Percentiles rank a stretch among this genome's conserved stretches.
Evolutionary conservation across 2,797 vertebrate genomes (phyloP).

Genomic region (Numenius phaeopus): DNA sequence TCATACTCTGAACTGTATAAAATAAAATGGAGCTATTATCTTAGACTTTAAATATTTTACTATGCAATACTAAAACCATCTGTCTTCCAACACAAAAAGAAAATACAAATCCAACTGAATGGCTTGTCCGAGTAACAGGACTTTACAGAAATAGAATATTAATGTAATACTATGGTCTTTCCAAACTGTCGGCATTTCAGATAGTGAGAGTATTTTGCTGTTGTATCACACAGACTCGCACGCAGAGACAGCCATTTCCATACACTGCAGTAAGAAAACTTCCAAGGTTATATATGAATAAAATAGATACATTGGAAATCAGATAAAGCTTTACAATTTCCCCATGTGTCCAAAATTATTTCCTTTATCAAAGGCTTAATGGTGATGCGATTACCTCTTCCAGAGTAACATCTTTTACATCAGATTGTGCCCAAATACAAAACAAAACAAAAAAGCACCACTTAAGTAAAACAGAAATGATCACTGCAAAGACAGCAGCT

Average conservation of each 20-base stretch:
- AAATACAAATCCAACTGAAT: conserved; percentile 56
- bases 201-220: neutral
- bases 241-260: conserved; percentile 2
- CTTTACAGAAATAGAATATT: neutral
- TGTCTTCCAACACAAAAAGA: conserved; percentile 51
- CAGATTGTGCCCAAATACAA: conserved; percentile 13
- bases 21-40: conserved; percentile 23
- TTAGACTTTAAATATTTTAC: conserved; percentile 67
- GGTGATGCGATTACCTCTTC: conserved; percentile 17
- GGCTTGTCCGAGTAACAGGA: conserved; percentile 42
- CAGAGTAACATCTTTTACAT: neutral
- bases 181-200: neutral
- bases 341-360: conserved; percentile 25
- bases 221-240: neutral
- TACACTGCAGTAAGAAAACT: conserved; percentile 47
- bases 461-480: neutral
- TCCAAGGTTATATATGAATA: conserved; percentile 31
- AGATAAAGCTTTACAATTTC: conserved; percentile 61
- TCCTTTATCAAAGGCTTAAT: conserved; percentile 47
- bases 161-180: neutral
- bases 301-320: conserved; percentile 56
- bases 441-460: conserved; percentile 43
- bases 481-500: neutral
- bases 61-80: conserved; percentile 68
- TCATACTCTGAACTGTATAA: neutral